Conservation (phyloP, 2,797 vertebrate genomes). For the Pseudomugil tenellus region DNA sequence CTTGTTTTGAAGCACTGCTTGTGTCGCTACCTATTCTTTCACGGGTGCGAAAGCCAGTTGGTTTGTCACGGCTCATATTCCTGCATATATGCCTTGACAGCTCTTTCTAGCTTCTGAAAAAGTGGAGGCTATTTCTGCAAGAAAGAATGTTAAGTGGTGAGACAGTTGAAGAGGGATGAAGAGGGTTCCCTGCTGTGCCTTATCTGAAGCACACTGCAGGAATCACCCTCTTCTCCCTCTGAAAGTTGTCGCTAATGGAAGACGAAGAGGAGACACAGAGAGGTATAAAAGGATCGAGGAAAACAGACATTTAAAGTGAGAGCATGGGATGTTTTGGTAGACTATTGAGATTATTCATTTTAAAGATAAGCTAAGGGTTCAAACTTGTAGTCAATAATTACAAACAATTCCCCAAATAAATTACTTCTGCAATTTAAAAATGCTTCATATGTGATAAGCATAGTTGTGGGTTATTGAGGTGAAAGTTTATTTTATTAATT, state of each 20-base stretch:
- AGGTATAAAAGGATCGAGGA: slow-evolving; percentile 15
- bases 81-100: slow-evolving; percentile 38
- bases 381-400: background rate
- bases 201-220: slow-evolving; percentile 69
- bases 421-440: background rate
- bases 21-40: slow-evolving; percentile 35
- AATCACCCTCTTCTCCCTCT: slow-evolving; percentile 49
- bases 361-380: background rate
- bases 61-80: slow-evolving; percentile 53
- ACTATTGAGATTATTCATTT: background rate
- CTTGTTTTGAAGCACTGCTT: slow-evolving; percentile 12
- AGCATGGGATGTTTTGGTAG: slow-evolving; percentile 10
- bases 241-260: slow-evolving; percentile 48
- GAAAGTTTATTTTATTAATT: background rate
- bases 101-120: slow-evolving; percentile 54
- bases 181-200: slow-evolving; percentile 67
- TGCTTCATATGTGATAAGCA: background rate
- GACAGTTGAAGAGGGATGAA: slow-evolving; percentile 64
- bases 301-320: slow-evolving; percentile 1
- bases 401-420: background rate
- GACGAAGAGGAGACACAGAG: slow-evolving; percentile 24
- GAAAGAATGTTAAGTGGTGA: slow-evolving; percentile 64
- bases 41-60: slow-evolving; percentile 48
- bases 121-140: slow-evolving; percentile 57
- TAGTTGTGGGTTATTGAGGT: background rate